Evolutionary conservation across 2,888 invertebrate genomes (phyloP).

Genomic region (Dryadula phaetusa): DNA sequence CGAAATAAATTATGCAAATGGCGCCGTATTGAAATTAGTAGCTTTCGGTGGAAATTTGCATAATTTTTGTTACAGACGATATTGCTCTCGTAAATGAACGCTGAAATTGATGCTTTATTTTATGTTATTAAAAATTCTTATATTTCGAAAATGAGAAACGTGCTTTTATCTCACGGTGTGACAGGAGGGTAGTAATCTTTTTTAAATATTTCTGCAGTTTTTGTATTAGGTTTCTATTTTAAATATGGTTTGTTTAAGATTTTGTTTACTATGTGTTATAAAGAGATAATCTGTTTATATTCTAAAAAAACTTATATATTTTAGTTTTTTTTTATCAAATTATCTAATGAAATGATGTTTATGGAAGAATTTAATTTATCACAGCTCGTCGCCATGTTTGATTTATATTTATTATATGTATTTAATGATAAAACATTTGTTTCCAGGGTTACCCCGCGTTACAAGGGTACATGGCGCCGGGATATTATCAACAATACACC

Average conservation of each 20-base stretch:
- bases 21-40: constrained; percentile 4
- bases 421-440: constrained; percentile 11
- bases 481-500: constrained; percentile 87
- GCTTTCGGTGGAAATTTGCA: constrained; percentile 7
- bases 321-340: too few species aligned
- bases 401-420: background rate
- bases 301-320: too few species aligned
- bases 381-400: background rate
- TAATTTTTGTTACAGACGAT: constrained; percentile 6
- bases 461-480: constrained; percentile 93
- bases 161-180: background rate
- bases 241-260: too few species aligned
- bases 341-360: too few species aligned
- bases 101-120: background rate
- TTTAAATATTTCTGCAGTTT: background rate
- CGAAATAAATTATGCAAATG: constrained; percentile 7
- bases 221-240: too few species aligned
- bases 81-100: constrained; percentile 10
- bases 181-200: too few species aligned
- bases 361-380: background rate
- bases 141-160: background rate
- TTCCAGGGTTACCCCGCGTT: constrained; percentile 88
- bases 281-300: too few species aligned
- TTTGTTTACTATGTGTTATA: too few species aligned
- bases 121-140: background rate